Base-by-base conservation (phyloP, 2,888 invertebrate species). In the Rhopalosiphum nymphaeae region DNA sequence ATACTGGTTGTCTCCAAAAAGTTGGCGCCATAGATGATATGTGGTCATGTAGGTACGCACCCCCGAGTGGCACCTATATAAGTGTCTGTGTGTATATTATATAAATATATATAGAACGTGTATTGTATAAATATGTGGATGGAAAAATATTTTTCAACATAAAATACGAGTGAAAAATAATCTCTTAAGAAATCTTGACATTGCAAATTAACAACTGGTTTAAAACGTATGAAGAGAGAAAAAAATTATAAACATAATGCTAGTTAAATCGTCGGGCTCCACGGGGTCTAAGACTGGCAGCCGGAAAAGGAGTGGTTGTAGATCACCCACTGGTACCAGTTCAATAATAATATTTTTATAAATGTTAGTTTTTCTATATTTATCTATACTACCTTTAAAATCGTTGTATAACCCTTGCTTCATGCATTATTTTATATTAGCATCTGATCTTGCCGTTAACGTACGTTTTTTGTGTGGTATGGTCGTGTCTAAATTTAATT, bases 251-350 rank as follows among this genome's bases (percentile, higher is more conserved):
- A 11, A 42, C n/a, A 44, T 78, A 78, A 92, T 67, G 87, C n/a
- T n/a, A 46, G 86, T 61, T 86, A 87, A 90, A 90, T 61, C 61
- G 90, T 61, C 61, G 57, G 94, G 91, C 91, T 94, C 94, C 94
- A 90, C 42, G 91, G 91, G 90, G 90, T 94, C 93, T 94, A 94
- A 85, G 86, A 89, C 86, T 86, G 90, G 53, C 93, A 86, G n/a
- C 94, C 94, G 94, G 94, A 94, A 91, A 91, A 94, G 94, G 94
- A 91, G 94, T 94, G 94, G 94, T 94, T 86, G 86, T 44, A 86
- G 94, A 94, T 94, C 94, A 94, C 94, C 94, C 94, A 94, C 94
- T 94, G 94, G 94, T 91, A 94, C 94, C 94, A 94, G 94, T 94
- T 94, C 91, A 87, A 91, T 94, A 91, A 91, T 94, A 53, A 91